Percentiles rank a stretch among this genome's conserved stretches.
Evolutionary conservation across 2,888 invertebrate genomes (phyloP).

Genomic region (Melanargia galathea): DNA sequence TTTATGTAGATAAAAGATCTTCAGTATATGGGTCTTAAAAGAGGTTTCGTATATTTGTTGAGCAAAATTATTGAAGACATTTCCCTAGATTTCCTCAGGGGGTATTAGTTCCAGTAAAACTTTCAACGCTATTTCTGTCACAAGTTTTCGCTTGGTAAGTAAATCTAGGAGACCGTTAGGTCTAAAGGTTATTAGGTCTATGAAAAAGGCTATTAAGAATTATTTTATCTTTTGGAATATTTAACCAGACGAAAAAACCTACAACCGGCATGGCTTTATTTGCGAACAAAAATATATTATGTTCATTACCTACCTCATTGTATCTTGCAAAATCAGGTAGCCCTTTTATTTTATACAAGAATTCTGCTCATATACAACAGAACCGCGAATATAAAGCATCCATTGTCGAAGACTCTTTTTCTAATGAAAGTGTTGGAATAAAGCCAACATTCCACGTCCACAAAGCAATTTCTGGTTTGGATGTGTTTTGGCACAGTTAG

Average conservation of each 20-base stretch:
- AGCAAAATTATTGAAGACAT: background rate
- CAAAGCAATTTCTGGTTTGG: slow-evolving; percentile 11
- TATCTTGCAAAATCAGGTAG: background rate
- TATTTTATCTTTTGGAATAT: background rate
- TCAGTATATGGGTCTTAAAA: too few species aligned
- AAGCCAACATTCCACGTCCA: slow-evolving; percentile 27
- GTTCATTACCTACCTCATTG: too few species aligned
- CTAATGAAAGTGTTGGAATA: slow-evolving; percentile 34
- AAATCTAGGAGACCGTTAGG: background rate
- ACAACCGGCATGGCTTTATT: background rate
- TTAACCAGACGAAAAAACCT: background rate
- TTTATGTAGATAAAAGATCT: too few species aligned
- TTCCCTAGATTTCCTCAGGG: background rate
- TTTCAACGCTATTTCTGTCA: background rate
- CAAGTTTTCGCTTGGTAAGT: background rate
- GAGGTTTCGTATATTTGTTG: too few species aligned
- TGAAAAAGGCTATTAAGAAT: background rate
- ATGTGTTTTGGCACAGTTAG: slow-evolving; percentile 18
- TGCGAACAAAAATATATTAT: background rate
- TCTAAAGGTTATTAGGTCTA: background rate
- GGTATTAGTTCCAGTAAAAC: background rate
- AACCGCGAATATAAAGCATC: slow-evolving; percentile 21
- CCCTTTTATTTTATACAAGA: background rate
- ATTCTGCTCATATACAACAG: background rate
- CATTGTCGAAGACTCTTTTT: slow-evolving; percentile 27